Evolutionary conservation across 2,797 vertebrate species (phyloP).

Genomic region (Luscinia megarhynchos): DNA sequence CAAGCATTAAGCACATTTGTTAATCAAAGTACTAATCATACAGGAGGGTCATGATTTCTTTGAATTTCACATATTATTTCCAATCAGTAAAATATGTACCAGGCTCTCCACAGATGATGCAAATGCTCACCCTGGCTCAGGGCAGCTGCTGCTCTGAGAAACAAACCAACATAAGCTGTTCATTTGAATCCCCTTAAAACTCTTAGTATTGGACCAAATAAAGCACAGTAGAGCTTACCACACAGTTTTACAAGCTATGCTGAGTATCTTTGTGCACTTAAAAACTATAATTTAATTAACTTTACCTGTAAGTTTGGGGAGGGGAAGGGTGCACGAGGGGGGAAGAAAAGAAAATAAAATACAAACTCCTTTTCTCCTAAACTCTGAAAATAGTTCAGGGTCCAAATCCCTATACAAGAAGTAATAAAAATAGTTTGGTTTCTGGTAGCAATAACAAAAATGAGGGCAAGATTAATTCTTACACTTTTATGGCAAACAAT

Average conservation of each 20-base stretch:
- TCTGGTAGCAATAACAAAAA: constrained; percentile 69
- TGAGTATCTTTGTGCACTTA: background rate
- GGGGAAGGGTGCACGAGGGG: accelerated
- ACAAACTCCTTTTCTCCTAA: constrained; percentile 7
- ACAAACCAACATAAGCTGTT: background rate
- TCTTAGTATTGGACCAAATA: background rate
- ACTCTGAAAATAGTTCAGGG: constrained; percentile 1
- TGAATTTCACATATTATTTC: constrained; percentile 27
- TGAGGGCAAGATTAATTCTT: constrained; percentile 57
- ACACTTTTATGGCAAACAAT: constrained; percentile 68
- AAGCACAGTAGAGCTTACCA: background rate
- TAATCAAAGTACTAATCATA: constrained; percentile 49
- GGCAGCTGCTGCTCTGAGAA: constrained; percentile 48
- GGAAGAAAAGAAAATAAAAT: background rate
- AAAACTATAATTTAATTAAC: background rate
- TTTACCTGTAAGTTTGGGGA: background rate
- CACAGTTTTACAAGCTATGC: background rate
- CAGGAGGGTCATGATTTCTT: background rate
- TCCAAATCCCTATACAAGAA: constrained; percentile 22
- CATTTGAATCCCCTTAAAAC: constrained; percentile 28
- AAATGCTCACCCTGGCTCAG: constrained; percentile 8
- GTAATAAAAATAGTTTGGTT: constrained; percentile 64
- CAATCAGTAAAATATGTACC: constrained; percentile 53
- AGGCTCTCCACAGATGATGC: constrained; percentile 30
- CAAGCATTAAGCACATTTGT: constrained; percentile 27